These are phyloP conservation scores for Drosophila trapezifrons DNA, from an alignment of 1,140 invertebrate genomes.

Conservation along the genomic window DNA sequence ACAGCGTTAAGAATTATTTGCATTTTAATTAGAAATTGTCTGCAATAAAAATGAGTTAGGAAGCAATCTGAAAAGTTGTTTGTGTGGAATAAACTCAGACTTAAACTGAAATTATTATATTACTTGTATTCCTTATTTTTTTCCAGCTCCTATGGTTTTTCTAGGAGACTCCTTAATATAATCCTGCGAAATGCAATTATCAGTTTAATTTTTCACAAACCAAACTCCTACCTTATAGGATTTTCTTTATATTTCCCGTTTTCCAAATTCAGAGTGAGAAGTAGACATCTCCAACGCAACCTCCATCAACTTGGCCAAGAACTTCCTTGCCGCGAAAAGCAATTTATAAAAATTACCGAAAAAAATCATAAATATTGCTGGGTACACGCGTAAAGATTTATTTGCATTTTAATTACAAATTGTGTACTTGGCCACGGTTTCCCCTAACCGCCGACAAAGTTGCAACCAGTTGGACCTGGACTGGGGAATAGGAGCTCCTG, in stretches of 20 bases:
- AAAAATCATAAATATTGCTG: constrained; percentile 21
- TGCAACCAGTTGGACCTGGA: constrained; percentile 33
- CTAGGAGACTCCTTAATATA: too few species aligned
- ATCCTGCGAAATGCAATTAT: too few species aligned
- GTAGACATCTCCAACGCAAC: background rate
- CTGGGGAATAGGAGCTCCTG: constrained; percentile 12
- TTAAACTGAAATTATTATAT: too few species aligned
- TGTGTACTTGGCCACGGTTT: constrained; percentile 31
- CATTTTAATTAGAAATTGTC: constrained; percentile 59
- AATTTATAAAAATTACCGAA: constrained; percentile 66
- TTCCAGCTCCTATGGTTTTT: background rate
- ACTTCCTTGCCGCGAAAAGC: constrained; percentile 4
- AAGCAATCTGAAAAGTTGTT: background rate
- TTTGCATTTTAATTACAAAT: constrained; percentile 78
- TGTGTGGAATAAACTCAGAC: background rate
- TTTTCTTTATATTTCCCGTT: background rate
- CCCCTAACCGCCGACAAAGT: constrained; percentile 15
- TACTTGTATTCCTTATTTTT: background rate
- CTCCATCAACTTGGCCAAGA: background rate
- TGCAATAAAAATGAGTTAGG: background rate
- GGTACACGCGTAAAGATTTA: constrained; percentile 65
- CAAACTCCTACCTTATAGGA: too few species aligned
- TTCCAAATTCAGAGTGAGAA: background rate
- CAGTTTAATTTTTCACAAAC: too few species aligned
- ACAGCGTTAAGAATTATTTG: constrained; percentile 57